Base-by-base conservation (phyloP, 2,797 vertebrate species). In the Poecilia gillii region DNA sequence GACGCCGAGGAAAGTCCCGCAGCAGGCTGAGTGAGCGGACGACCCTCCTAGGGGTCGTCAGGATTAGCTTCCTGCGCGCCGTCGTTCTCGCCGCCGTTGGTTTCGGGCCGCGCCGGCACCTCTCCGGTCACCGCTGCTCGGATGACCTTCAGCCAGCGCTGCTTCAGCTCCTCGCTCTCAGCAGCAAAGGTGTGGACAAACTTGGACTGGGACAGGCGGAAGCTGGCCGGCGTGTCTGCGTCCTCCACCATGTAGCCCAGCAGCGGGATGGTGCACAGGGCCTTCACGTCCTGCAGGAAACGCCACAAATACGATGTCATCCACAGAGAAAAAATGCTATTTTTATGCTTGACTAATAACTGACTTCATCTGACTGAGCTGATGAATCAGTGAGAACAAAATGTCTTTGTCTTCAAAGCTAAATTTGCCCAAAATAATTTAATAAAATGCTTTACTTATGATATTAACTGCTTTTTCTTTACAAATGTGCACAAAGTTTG, bases 171-270 rank as follows among this genome's bases (percentile, higher is more conserved):
- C 83, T 99, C 98, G 0, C 83, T 96, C 81, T 99, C 99, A 0
- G 98, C 98, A 0, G 96, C 94, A 73, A 99, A 99, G 94, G 94
- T 97, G 94, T 99, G 98, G 78, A 97, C 91, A 20, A 96, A 99
- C 87, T 98, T 99, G 20, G 98, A 99, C 94, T 99, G 99, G 51
- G 97, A 96, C 89, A 99, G 95, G 87, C 95, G 97, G 94, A 99
- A 99, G 91, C 95, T 97, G 83, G 96, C 94, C 0, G 97, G 97
- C 68, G 95, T 91, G 90, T 99, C 99, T 0, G 96, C 89, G 57
- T 99, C 97, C 0, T 98, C 97, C 84, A 99, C 98, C 0, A 66
- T 31, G 72, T 99, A 99, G 79, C 99, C 99, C 89, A 99, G 89
- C n/a, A 99, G 96, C 0, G 99, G 99, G 87, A 99, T 98, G 18